phyloP scores from a whole-genome alignment of 1,140 invertebrate genomes.

The Trichonephila clavata region DNA sequence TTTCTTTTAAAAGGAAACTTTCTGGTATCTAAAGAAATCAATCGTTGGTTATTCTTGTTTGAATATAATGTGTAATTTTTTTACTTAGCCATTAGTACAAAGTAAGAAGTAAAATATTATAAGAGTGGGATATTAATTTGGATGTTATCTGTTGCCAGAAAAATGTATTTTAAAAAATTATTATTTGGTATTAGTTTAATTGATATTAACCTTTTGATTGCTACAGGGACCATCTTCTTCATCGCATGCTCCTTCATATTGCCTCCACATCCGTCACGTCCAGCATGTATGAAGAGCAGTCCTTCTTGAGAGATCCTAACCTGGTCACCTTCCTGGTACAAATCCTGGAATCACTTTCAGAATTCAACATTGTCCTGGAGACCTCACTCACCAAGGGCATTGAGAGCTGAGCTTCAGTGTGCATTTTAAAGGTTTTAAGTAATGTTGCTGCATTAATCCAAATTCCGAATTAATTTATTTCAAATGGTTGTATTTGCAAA shows the following conservation, averaged over 20 bases:
- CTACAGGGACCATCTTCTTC: slow-evolving; percentile 93
- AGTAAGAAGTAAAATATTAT: no score
- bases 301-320: slow-evolving; percentile 92
- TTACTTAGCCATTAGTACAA: no score
- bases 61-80: no score
- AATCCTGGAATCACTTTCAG: slow-evolving; percentile 94
- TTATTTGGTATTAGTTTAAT: not conserved
- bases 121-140: no score
- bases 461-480: not conserved
- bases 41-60: no score
- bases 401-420: slow-evolving; percentile 61
- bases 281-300: slow-evolving; percentile 97
- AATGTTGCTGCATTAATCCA: not conserved
- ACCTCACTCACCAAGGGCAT: slow-evolving; percentile 97
- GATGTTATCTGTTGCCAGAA: no score
- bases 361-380: slow-evolving; percentile 95
- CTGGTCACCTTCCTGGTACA: slow-evolving; percentile 94
- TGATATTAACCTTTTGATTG: not conserved
- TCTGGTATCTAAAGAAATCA: no score
- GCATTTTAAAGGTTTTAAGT: not conserved
- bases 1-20: no score
- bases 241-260: slow-evolving; percentile 93
- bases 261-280: slow-evolving; percentile 90
- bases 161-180: no score
- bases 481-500: no score